Conservation (phyloP, 2,797 vertebrate genomes). For the Lepilemur ruficaudatus region DNA sequence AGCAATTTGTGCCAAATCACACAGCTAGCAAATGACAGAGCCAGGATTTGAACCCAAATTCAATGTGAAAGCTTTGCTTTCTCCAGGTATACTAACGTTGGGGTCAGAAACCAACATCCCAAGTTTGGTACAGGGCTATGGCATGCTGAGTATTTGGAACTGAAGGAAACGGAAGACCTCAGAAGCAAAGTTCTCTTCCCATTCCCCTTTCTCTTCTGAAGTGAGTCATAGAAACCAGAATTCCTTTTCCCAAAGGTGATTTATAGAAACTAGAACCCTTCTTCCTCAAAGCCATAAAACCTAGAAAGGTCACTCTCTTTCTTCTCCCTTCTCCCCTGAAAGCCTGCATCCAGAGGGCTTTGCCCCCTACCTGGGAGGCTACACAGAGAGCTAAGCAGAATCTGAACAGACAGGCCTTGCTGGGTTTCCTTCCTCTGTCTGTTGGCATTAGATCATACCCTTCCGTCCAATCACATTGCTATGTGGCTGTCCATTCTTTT, state of each 20-base stretch:
- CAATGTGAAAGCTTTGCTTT: not conserved
- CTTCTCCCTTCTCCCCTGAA: not conserved
- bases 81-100: not conserved
- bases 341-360: not conserved
- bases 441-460: not conserved
- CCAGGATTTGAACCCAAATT: conserved; percentile 7
- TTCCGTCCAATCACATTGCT: not conserved
- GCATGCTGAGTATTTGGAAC: not conserved
- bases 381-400: not conserved
- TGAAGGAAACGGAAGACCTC: not conserved
- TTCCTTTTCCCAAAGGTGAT: not conserved
- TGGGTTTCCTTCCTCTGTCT: not conserved
- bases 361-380: not conserved
- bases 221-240: not conserved
- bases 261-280: not conserved
- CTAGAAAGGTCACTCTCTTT: not conserved
- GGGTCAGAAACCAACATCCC: not conserved
- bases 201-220: not conserved
- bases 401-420: not conserved
- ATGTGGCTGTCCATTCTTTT: not conserved
- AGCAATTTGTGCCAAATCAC: not conserved
- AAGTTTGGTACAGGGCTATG: not conserved
- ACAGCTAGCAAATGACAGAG: not conserved
- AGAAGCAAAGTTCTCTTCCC: not conserved
- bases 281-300: not conserved